Percentiles rank a stretch among this genome's conserved stretches.
phyloP scores from a whole-genome alignment of 92 coral and sea anemone genomes.

The Epizoanthus rinbou region DNA sequence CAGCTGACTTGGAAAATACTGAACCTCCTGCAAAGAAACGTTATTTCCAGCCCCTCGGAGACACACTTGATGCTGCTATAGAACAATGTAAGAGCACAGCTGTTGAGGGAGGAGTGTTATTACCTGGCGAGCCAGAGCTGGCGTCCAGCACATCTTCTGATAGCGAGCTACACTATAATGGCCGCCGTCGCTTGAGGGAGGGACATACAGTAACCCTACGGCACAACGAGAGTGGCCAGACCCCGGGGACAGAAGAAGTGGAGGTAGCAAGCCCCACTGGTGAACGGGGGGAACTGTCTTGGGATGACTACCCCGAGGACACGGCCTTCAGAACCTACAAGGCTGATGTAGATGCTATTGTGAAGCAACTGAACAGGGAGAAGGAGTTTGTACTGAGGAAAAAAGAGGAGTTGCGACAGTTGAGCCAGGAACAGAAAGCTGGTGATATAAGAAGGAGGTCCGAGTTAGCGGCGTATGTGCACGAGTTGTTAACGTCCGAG shows the following conservation, averaged over 20 bases:
- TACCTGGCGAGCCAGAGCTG: not conserved
- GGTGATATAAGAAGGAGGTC: slow-evolving; percentile 21
- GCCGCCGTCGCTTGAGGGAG: not conserved
- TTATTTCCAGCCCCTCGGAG: not conserved
- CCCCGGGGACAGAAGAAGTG: slow-evolving; percentile 19
- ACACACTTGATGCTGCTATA: not conserved
- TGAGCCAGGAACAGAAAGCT: slow-evolving; percentile 39
- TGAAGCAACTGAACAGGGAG: slow-evolving; percentile 59
- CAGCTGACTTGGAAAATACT: not conserved
- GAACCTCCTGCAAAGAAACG: not conserved
- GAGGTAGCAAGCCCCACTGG: slow-evolving; percentile 10
- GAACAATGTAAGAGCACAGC: not conserved
- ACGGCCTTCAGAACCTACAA: slow-evolving; percentile 63
- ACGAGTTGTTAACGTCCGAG: not conserved
- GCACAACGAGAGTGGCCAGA: slow-evolving; percentile 35
- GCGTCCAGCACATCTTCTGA: slow-evolving; percentile 10
- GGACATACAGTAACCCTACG: slow-evolving; percentile 22
- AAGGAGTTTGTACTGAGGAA: slow-evolving; percentile 30
- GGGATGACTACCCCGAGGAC: slow-evolving; percentile 78
- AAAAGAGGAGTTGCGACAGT: not conserved
- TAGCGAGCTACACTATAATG: slow-evolving; percentile 7
- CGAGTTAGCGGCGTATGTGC: slow-evolving; percentile 33
- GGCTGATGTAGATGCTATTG: slow-evolving; percentile 58
- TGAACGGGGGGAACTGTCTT: slow-evolving; percentile 62
- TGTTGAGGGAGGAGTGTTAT: not conserved